Conservation (phyloP, 2,797 vertebrate genomes). For the Lacerta viridis region DNA sequence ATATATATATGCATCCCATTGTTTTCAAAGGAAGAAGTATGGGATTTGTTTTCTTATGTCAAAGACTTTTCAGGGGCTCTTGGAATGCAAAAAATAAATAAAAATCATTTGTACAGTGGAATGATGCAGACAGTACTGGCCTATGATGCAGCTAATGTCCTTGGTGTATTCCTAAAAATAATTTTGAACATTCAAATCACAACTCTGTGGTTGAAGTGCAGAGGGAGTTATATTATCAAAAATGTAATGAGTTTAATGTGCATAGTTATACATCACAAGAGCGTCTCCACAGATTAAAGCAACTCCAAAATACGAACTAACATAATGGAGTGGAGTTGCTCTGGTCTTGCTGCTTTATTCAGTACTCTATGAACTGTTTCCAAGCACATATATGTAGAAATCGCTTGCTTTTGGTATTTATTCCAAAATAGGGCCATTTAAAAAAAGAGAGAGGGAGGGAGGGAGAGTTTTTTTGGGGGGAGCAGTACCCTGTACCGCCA, state of each 20-base stretch:
- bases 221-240: constrained; percentile 50
- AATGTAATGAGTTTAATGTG: constrained; percentile 39
- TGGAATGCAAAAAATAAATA: neutral
- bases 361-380: constrained; percentile 19
- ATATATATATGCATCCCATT: neutral
- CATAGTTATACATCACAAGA: constrained; percentile 16
- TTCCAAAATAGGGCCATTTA: constrained; percentile 14
- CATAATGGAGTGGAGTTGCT: constrained; percentile 29
- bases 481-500: neutral
- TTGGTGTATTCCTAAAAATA: constrained; percentile 26
- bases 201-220: constrained; percentile 38
- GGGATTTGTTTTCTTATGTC: constrained; percentile 8
- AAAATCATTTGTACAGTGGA: neutral
- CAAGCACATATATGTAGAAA: constrained; percentile 34
- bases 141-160: neutral
- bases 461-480: too few species aligned
- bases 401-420: constrained; percentile 39
- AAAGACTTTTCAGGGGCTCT: neutral
- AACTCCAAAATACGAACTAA: constrained; percentile 8
- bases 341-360: neutral
- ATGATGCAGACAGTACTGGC: neutral
- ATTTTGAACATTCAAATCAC: constrained; percentile 15
- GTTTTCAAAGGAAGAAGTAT: constrained; percentile 4
- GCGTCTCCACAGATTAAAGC: constrained; percentile 51
- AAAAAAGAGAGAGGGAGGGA: neutral